Evolutionary conservation across 2,797 vertebrate species (phyloP).

Genomic region (Chaetophractus vellerosus): DNA sequence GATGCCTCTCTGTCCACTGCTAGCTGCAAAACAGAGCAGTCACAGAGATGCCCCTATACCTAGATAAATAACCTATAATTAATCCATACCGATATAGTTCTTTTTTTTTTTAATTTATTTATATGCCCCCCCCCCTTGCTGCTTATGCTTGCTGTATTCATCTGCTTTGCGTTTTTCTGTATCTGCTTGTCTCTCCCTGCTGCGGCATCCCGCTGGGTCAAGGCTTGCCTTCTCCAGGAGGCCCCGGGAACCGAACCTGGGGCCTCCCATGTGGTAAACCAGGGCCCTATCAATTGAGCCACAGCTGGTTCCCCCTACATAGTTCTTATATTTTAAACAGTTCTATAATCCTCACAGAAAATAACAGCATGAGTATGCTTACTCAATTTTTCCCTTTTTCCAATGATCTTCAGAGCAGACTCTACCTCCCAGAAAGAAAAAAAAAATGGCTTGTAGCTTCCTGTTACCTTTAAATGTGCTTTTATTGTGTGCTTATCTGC

Average conservation of each 20-base stretch:
- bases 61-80: background rate
- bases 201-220: too few relatives aligned
- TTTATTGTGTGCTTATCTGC: constrained; percentile 69
- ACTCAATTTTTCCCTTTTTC: constrained; percentile 72
- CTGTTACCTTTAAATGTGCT: constrained; percentile 68
- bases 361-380: constrained; percentile 73
- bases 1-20: background rate
- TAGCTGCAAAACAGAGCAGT: background rate
- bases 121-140: too few relatives aligned
- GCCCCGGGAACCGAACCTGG: too few relatives aligned
- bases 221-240: too few relatives aligned
- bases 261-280: too few relatives aligned
- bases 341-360: constrained; percentile 76
- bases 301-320: too few relatives aligned
- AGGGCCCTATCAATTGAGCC: too few relatives aligned
- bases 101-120: too few relatives aligned
- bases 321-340: constrained; percentile 51
- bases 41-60: background rate
- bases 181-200: too few relatives aligned
- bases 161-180: too few relatives aligned
- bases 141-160: too few relatives aligned
- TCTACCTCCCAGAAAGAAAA: background rate
- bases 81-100: background rate
- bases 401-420: constrained; percentile 82
- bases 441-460: constrained; percentile 6